Base-by-base conservation (phyloP, 2,888 invertebrate species). In the Allygus modestus region DNA sequence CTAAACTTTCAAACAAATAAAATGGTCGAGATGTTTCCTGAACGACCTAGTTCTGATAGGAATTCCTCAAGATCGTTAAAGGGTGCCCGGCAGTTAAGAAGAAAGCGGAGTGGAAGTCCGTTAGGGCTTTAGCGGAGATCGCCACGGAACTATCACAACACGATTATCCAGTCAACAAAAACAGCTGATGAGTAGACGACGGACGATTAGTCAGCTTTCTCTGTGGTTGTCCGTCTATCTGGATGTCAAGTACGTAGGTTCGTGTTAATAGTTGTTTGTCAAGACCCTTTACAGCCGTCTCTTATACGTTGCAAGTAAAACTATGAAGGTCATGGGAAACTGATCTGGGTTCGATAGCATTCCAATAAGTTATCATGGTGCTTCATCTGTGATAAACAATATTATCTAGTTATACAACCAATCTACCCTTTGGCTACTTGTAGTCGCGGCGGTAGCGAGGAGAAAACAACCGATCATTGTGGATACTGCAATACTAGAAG, bases 81-180 rank as follows among this genome's bases (percentile, higher is more conserved):
- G 65, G 65, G 65, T 65, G 65, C 65, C 65, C 65, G 65, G 28
- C 65, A 65, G 65, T 65, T 65, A 65, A 65, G 65, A 65, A 65
- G 65, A 65, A 65, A 65, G 65, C 31, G 26, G 65, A 65, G 28
- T 58, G 58, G 58, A 58, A 23, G 58, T 58, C 58, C 58, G 58
- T 58, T 58, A 58, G 58, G 26, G 58, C n/a, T 58, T 23, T 58
- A 58, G 58, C 58, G 23, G 58, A 15, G 58, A 58, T 58, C 17
- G 15, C 2, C 65, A 15, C 28, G 65, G 65, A 65, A 26, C 4
- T 65, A 26, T 65, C 65, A 65, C 65, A 65, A 65, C 65, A 65
- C 28, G 65, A 65, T 65, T 2, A 58, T 31, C 65, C 28, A 28
- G 58, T 58, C 58, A 58, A 58, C 58, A 65, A 65, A 26, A 65